Evolutionary conservation across 1,140 invertebrate species (phyloP).

Genomic region (Belonocnema kinseyi): DNA sequence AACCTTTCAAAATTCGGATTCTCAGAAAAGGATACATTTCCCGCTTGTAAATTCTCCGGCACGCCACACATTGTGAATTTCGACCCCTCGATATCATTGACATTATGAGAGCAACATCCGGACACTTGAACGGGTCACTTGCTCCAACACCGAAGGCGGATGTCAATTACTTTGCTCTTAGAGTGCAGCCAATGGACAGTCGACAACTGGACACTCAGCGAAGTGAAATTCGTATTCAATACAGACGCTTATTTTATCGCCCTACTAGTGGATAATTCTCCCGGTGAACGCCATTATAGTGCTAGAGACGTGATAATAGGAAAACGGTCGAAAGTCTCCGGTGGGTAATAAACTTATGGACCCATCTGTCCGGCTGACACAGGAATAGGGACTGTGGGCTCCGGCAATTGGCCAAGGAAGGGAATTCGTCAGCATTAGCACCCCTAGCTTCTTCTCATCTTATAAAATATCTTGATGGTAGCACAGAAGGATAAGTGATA

Average conservation of each 20-base stretch:
- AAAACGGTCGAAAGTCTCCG: conserved; percentile 27
- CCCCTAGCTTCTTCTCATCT: conserved; percentile 4
- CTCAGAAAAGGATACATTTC: too few relatives aligned
- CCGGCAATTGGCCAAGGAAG: conserved; percentile 27
- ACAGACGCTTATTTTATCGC: conserved; percentile 14
- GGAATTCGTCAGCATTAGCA: conserved; percentile 5
- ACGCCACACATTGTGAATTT: too few relatives aligned
- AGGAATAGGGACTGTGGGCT: neutral
- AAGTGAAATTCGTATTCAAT: conserved; percentile 29
- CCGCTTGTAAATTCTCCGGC: too few relatives aligned
- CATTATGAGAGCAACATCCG: neutral
- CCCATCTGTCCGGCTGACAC: conserved; percentile 4
- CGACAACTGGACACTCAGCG: neutral
- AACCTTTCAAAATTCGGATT: too few relatives aligned
- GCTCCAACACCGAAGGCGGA: conserved; percentile 21
- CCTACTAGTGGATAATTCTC: conserved; percentile 23
- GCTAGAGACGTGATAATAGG: conserved; percentile 22
- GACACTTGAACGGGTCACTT: conserved; percentile 14
- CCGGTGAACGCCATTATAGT: conserved; percentile 19
- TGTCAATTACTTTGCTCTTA: conserved; percentile 15
- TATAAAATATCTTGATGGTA: neutral
- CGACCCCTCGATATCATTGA: neutral
- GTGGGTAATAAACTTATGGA: conserved; percentile 18
- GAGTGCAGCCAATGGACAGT: conserved; percentile 4
- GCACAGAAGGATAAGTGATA: too few relatives aligned